Evolutionary conservation across 2,888 invertebrate species (phyloP).

Genomic region (Agrochola lota): DNA sequence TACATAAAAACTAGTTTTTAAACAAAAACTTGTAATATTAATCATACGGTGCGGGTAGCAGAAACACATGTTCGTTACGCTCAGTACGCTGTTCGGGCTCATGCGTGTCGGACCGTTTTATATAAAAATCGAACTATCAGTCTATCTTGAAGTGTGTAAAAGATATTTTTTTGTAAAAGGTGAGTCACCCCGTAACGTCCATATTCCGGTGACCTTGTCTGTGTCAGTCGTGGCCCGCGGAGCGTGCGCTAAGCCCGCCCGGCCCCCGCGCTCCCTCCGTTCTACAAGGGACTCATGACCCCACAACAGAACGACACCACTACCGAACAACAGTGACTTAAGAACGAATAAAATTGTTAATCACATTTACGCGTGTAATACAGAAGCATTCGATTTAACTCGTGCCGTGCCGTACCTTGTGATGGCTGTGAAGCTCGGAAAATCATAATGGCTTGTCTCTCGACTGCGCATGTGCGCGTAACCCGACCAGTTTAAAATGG

Average conservation of each 20-base stretch:
- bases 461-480: conserved; percentile 76
- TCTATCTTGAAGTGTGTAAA: conserved; percentile 24
- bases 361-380: conserved; percentile 29
- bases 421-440: conserved; percentile 35
- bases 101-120: conserved; percentile 46
- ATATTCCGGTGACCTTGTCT: conserved; percentile 75
- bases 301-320: conserved; percentile 20
- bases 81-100: conserved; percentile 45
- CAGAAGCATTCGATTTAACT: conserved; percentile 35
- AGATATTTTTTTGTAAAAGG: conserved; percentile 57
- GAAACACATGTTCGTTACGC: not conserved
- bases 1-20: conserved; percentile 25
- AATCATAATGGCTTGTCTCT: conserved; percentile 49
- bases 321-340: conserved; percentile 31
- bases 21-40: conserved; percentile 32
- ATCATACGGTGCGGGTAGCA: not conserved
- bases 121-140: conserved; percentile 38
- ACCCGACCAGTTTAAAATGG: conserved; percentile 64
- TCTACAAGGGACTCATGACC: conserved; percentile 2
- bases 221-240: conserved; percentile 70
- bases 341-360: conserved; percentile 19
- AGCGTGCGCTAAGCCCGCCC: conserved; percentile 72
- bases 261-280: conserved; percentile 49
- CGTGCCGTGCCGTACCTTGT: conserved; percentile 31
- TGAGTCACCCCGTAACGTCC: conserved; percentile 70